Evolutionary conservation across 2,888 invertebrate genomes (phyloP).

Genomic region (Eilema caniola): DNA sequence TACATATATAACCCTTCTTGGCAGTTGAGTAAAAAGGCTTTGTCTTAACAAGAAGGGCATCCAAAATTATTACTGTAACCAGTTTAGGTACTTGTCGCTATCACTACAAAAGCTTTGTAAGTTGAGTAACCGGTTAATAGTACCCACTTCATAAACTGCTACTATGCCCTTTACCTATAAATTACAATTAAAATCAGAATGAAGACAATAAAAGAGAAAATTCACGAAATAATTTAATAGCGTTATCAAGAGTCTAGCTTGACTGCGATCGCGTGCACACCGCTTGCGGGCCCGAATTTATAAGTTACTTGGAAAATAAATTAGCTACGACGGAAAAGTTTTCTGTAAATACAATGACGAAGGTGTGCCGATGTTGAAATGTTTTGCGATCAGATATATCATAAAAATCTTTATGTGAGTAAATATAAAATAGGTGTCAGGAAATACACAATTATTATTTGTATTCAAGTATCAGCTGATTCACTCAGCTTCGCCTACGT

Average conservation of each 20-base stretch:
- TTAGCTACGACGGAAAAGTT: constrained; percentile 83
- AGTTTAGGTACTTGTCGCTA: too few relatives aligned
- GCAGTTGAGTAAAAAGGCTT: too few relatives aligned
- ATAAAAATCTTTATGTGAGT: constrained; percentile 13
- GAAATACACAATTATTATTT: too few relatives aligned
- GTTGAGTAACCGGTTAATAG: too few relatives aligned
- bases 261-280: constrained; percentile 82
- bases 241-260: constrained; percentile 82
- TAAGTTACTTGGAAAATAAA: constrained; percentile 85
- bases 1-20: too few relatives aligned
- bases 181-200: constrained; percentile 24
- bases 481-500: too few relatives aligned
- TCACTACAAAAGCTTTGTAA: too few relatives aligned
- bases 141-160: not conserved
- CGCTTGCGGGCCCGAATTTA: constrained; percentile 77
- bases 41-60: too few relatives aligned
- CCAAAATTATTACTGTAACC: too few relatives aligned
- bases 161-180: constrained; percentile 9
- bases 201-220: constrained; percentile 59
- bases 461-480: too few relatives aligned
- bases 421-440: not conserved
- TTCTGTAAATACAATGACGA: constrained; percentile 77
- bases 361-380: constrained; percentile 49
- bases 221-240: constrained; percentile 70
- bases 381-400: constrained; percentile 40